Evolutionary conservation across 2,888 invertebrate genomes (phyloP), one percentile per base, ranked within the genome.

Genomic region (Drosophila histrio): DNA sequence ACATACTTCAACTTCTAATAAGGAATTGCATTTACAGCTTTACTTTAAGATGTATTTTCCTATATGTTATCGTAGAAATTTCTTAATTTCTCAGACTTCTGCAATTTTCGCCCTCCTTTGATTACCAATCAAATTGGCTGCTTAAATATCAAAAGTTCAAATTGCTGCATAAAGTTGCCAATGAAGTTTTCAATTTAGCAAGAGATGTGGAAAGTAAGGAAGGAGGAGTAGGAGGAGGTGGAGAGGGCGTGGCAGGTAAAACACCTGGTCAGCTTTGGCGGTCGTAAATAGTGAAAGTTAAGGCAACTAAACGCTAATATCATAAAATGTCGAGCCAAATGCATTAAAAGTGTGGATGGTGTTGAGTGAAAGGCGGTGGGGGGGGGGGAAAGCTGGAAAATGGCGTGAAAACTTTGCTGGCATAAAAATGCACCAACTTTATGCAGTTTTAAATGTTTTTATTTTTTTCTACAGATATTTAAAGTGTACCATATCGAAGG

Each of bases 231-330:
- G n/a, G n/a, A n/a, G n/a, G 32, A 36, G 6, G 15, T 2, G 22
- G n/a, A 22, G 39, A 64, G 15, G 22, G 19, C 8, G 30, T 1
- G 11, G 15, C 39, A 28, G 8, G 7, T 8, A 39, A 36, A 24
- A 50, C 81, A 79, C 83, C 80, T 80, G 81, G 72, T 52, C 72
- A 77, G 58, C 68, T 75, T 54, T 41, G 38, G 43, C 9, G 44
- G 39, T 72, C 80, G 77, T 79, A 81, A 82, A 82, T 84, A 81
- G 61, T 61, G 50, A 62, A 84, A 76, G 79, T 79, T 76, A 72
- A 62, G 79, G 68, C 77, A 70, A 76, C 76, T 79, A 68, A 79
- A 73, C 63, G 84, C 84, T 79, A 81, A 68, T 75, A 77, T 66
- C 74, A 72, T 72, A 77, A 76, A 77, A 74, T 72, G 47, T 58